These are phyloP conservation scores for Lepidurus packardi DNA, from an alignment of 1,140 invertebrate species.

Conservation along the genomic window DNA sequence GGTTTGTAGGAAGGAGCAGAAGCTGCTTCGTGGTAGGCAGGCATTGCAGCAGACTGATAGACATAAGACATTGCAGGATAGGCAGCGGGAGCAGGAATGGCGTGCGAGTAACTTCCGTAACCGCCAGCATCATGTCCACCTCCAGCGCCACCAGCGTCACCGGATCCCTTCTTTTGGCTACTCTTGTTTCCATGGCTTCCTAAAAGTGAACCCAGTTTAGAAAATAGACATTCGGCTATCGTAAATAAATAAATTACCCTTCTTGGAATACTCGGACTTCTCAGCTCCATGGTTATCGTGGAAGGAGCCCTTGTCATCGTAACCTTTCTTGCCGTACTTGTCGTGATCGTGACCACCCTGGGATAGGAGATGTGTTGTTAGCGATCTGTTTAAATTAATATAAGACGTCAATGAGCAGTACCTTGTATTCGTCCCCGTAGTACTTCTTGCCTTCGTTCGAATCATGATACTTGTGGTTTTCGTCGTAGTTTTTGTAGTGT, in stretches of 20 bases:
- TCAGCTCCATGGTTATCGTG: conserved; percentile 37
- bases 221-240: background rate
- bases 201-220: background rate
- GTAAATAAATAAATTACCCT: conserved; percentile 24
- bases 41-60: background rate
- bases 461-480: conserved; percentile 36
- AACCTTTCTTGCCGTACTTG: conserved; percentile 36
- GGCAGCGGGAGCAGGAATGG: background rate
- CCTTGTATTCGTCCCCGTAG: conserved; percentile 34
- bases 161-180: conserved; percentile 34
- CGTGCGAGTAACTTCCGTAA: background rate
- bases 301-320: conserved; percentile 37
- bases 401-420: background rate
- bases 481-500: conserved; percentile 37
- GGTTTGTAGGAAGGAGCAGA: background rate
- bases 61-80: background rate
- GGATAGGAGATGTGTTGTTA: background rate
- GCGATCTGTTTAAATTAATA: background rate
- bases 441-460: conserved; percentile 37
- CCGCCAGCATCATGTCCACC: conserved; percentile 24
- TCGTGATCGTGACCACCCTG: conserved; percentile 37
- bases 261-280: conserved; percentile 34
- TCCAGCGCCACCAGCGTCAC: conserved; percentile 23
- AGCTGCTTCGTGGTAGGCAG: background rate
- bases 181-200: conserved; percentile 35